phyloP scores from a whole-genome alignment of 2,797 vertebrate species.

The Mormyrus hasselquistii region DNA sequence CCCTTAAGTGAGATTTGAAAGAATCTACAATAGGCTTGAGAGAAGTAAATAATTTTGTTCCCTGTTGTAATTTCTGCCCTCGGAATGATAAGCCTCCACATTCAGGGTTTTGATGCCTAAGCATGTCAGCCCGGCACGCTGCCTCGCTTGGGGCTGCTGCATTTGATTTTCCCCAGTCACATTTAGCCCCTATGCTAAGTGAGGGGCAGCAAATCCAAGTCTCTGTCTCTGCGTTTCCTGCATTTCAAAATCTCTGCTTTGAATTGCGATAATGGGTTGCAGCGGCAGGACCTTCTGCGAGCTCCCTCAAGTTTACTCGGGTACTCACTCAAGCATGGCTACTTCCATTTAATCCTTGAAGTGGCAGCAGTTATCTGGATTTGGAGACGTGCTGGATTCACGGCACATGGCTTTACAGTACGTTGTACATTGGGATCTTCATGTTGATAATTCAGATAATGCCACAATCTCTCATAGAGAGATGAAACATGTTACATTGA shows the following conservation, averaged over 20 bases:
- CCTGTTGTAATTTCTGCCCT: not conserved
- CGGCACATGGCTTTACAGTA: not conserved
- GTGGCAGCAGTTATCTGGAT: not conserved
- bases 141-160: not conserved
- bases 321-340: not conserved
- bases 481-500: not conserved
- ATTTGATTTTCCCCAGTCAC: not conserved
- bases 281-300: not conserved
- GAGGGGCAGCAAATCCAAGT: not conserved
- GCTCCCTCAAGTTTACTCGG: not conserved
- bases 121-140: not conserved
- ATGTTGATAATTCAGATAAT: not conserved
- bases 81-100: not conserved
- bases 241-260: not conserved
- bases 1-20: slow-evolving; percentile 24
- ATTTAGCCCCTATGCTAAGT: not conserved
- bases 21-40: slow-evolving; percentile 37
- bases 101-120: not conserved
- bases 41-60: slow-evolving; percentile 36
- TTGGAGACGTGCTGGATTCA: not conserved
- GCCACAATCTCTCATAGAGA: not conserved
- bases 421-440: not conserved
- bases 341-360: not conserved
- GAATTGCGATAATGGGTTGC: not conserved
- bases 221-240: not conserved